A percentile compares a stretch with the other conserved stretches of the same genome.
Evolutionary conservation across 2,113 vertebrate genomes (phyloP).

Genomic region (Eubucco bourcierii): DNA sequence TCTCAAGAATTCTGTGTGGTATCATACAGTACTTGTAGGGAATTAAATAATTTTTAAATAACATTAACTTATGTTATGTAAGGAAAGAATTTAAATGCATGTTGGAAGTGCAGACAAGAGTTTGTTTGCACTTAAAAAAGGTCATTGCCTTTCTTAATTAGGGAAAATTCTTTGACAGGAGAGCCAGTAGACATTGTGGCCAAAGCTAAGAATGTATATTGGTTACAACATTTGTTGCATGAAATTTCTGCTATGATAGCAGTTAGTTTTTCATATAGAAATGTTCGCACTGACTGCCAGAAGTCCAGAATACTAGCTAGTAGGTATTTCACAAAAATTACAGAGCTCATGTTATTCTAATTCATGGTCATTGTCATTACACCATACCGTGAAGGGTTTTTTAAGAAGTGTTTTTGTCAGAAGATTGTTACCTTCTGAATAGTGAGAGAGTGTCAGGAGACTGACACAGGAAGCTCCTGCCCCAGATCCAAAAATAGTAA

Average conservation of each 20-base stretch:
- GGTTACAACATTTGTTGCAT: background rate
- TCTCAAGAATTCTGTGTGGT: background rate
- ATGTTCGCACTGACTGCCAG: background rate
- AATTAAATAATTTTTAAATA: background rate
- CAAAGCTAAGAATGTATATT: background rate
- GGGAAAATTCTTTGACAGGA: background rate
- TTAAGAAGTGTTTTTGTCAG: background rate
- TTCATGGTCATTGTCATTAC: background rate
- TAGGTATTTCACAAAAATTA: background rate
- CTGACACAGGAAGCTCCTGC: conserved; percentile 96
- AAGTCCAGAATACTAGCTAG: background rate
- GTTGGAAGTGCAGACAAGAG: background rate
- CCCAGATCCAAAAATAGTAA: conserved; percentile 96
- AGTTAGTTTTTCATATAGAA: background rate
- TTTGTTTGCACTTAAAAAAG: background rate
- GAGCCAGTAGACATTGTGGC: background rate
- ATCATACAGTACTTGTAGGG: background rate
- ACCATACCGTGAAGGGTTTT: background rate
- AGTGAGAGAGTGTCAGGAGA: conserved; percentile 93
- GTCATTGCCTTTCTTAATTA: conserved; percentile 16
- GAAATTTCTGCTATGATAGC: background rate
- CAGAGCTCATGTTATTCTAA: background rate
- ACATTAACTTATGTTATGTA: background rate
- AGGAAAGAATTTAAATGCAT: background rate
- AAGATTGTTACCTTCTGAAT: conserved; percentile 89